Evolutionary conservation across 2,888 invertebrate genomes (phyloP).

Genomic region (Belgica antarctica): DNA sequence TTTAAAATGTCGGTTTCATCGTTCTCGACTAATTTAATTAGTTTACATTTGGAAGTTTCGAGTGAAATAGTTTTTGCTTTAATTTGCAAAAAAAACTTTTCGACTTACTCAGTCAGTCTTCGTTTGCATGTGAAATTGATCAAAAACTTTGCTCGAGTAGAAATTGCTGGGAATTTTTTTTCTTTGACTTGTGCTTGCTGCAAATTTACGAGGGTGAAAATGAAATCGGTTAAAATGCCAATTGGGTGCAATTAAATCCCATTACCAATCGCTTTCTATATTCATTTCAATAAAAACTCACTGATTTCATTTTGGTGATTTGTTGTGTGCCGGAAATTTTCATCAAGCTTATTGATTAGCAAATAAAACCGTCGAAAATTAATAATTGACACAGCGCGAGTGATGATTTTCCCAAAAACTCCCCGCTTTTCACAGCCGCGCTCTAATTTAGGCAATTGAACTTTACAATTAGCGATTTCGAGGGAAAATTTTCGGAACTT

Average conservation of each 20-base stretch:
- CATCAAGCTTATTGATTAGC: slow-evolving; percentile 24
- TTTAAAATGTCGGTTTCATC: background rate
- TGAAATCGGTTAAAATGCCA: background rate
- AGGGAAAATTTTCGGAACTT: background rate
- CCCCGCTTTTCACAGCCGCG: background rate
- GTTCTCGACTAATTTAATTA: slow-evolving; percentile 5
- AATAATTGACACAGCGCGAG: background rate
- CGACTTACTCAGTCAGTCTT: background rate
- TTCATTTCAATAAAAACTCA: no score
- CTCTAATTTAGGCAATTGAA: slow-evolving; percentile 36
- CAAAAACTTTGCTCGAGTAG: background rate
- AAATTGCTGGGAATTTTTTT: background rate
- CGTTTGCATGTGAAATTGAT: background rate
- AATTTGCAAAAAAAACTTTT: background rate
- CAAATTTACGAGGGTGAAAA: background rate
- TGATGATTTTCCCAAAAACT: background rate
- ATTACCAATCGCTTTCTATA: background rate
- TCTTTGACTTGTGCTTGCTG: background rate
- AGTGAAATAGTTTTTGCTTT: background rate
- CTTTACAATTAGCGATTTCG: slow-evolving; percentile 23
- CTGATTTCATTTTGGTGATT: background rate
- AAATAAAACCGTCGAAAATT: no score
- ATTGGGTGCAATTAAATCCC: background rate
- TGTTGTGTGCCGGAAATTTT: background rate
- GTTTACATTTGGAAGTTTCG: background rate